These are phyloP conservation scores for Spodoptera exigua DNA, from an alignment of 2,888 invertebrate species.

Conservation along the genomic window DNA sequence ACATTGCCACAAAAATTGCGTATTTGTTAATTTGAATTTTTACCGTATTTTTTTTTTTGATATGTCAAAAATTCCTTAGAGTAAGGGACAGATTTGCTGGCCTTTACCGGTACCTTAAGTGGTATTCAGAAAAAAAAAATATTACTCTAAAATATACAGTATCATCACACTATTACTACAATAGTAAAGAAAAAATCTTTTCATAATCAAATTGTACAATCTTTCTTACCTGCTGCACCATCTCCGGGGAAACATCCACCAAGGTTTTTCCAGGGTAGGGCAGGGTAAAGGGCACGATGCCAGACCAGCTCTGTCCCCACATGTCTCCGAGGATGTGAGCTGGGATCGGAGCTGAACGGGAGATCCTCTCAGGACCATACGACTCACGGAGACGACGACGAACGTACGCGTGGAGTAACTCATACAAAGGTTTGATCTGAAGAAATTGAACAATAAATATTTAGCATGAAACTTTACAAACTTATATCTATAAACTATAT, in stretches of 20 bases:
- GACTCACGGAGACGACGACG: conserved; percentile 94
- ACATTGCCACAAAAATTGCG: no score
- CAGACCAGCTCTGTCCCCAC: conserved; percentile 97
- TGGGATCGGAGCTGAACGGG: conserved; percentile 94
- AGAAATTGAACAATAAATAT: conserved; percentile 13
- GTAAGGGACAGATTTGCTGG: no score
- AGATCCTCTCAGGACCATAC: conserved; percentile 95
- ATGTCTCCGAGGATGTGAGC: conserved; percentile 96
- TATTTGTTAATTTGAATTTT: no score
- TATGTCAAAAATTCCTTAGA: no score
- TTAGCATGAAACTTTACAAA: no score
- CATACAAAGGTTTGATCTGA: conserved; percentile 94
- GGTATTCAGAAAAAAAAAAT: no score
- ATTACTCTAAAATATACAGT: no score
- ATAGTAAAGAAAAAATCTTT: no score
- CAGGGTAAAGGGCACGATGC: conserved; percentile 93
- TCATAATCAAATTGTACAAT: background rate
- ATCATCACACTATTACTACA: no score
- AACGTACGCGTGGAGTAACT: conserved; percentile 96
- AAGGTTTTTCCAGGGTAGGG: conserved; percentile 96
- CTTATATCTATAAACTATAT: no score
- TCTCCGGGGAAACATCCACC: conserved; percentile 95
- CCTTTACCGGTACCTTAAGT: no score
- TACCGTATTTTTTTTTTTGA: no score
- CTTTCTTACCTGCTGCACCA: conserved; percentile 91